Base-by-base conservation (phyloP, 2,113 vertebrate species). In the Phocoena phocoena region DNA sequence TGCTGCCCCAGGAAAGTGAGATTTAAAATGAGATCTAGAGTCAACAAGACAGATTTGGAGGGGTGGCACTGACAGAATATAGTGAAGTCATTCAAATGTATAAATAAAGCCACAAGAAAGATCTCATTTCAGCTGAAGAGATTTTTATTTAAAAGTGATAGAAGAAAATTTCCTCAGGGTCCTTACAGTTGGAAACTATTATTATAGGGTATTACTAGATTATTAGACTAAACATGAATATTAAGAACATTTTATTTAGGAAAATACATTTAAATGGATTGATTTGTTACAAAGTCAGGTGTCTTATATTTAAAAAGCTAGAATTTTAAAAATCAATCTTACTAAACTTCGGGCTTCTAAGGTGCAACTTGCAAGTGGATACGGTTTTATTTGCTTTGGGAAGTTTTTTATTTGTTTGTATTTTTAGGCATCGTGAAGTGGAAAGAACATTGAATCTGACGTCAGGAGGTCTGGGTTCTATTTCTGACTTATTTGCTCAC, bases 401-500 rank as follows among this genome's bases (percentile, higher is more conserved):
- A 55, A 38, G 31, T 73, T 86, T 81, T 94, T 58, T 74, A 47
- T 93, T 81, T 96, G 85, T 94, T 91, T 89, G 58, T 97, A 83
- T 96, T 97, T 96, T 92, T 93, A 92, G 95, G 80, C 74, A 87
- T 92, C 4, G 0, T 53, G 60, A 55, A 95, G 58, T 92, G 92
- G 96, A 96, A 96, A 96, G 90, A 97, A 93, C 92, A 93, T 18
- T 85, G 79, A 65, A 33, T 26, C 60, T 95, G 95, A 93, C 11
- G 20, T 95, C 96, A 96, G 63, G 55, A 95, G 79, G 62, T 89
- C 92, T 96, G 79, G 58, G 87, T 97, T 93, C 94, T 97, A 95
- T 96, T 95, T 97, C 86, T 90, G 90, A 91, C 73, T 41, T 77
- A 70, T 36, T 79, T 23, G 25, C 88, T 84, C 84, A 50, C 67